A percentile compares a stretch with the other conserved stretches of the same genome.
phyloP scores from a whole-genome alignment of 2,113 vertebrate species.

The Asarcornis scutulata region DNA sequence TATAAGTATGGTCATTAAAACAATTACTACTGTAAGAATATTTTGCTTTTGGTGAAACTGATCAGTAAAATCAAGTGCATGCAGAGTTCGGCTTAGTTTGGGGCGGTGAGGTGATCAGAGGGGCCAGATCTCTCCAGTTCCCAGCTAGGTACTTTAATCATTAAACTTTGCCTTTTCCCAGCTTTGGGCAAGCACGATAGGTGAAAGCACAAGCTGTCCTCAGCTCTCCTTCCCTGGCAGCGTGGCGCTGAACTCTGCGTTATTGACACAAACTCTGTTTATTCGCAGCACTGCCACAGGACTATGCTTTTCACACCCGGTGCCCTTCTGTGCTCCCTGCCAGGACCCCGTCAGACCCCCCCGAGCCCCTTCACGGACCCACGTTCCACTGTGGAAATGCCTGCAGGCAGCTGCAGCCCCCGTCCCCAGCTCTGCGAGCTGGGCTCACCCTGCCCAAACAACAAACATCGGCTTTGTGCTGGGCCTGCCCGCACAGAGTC shows the following conservation, averaged over 20 bases:
- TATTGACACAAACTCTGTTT: not conserved
- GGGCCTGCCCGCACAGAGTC: not conserved
- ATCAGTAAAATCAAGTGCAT: not conserved
- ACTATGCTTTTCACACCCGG: too few relatives aligned
- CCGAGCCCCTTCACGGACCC: not conserved
- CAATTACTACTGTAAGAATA: not conserved
- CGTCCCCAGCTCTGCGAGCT: not conserved
- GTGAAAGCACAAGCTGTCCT: not conserved
- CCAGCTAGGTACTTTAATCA: not conserved
- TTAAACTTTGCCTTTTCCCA: not conserved
- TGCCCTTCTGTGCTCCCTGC: too few relatives aligned
- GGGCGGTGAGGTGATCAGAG: not conserved
- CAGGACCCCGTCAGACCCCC: not conserved
- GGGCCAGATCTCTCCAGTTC: not conserved
- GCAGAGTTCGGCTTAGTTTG: not conserved
- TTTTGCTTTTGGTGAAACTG: not conserved
- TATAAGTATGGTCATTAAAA: not conserved
- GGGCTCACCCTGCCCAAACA: not conserved
- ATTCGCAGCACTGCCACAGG: not conserved
- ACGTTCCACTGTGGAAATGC: not conserved
- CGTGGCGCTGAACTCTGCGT: not conserved
- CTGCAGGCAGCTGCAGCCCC: not conserved
- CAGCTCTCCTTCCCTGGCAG: not conserved
- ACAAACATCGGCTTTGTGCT: not conserved
- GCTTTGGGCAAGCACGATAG: not conserved